Percentiles rank a stretch among this genome's conserved stretches.
Evolutionary conservation across 2,888 invertebrate genomes (phyloP).

Genomic region (Cantharis flavilabris): DNA sequence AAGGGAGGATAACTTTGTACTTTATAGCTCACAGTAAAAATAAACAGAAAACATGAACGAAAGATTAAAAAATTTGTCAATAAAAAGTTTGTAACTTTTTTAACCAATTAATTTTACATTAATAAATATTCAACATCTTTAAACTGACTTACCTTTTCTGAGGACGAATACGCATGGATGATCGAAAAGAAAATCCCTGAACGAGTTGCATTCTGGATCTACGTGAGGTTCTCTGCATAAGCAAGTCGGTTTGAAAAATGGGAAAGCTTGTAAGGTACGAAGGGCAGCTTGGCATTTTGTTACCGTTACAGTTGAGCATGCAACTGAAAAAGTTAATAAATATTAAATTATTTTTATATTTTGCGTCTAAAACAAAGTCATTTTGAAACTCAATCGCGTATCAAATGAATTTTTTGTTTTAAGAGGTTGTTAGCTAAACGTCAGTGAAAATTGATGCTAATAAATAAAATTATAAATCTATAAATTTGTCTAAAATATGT

Average conservation of each 20-base stretch:
- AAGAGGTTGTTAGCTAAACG: too few species aligned
- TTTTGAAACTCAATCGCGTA: too few species aligned
- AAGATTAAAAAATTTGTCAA: conserved; percentile 1
- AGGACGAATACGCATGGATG: conserved; percentile 90
- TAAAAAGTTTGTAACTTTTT: not conserved
- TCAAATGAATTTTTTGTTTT: too few species aligned
- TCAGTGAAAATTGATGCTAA: too few species aligned
- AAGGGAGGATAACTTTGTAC: conserved; percentile 7
- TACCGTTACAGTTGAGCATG: conserved; percentile 90
- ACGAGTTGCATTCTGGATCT: conserved; percentile 91
- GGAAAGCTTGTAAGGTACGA: conserved; percentile 86
- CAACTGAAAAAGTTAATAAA: conserved; percentile 69
- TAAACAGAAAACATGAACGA: conserved; percentile 12
- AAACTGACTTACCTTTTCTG: conserved; percentile 74
- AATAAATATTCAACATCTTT: not conserved
- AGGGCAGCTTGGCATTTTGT: conserved; percentile 92
- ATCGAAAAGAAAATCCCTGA: conserved; percentile 90
- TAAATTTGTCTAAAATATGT: too few species aligned
- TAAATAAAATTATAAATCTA: too few species aligned
- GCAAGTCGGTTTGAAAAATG: conserved; percentile 92
- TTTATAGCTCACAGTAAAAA: conserved; percentile 15
- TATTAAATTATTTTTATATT: conserved; percentile 21
- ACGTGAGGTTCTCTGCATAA: conserved; percentile 88
- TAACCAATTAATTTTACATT: not conserved
- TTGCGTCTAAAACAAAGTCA: too few species aligned